These are phyloP conservation scores for Montipora sp. DNA, from an alignment of 64 coral and sea anemone genomes.

Conservation along the genomic window DNA sequence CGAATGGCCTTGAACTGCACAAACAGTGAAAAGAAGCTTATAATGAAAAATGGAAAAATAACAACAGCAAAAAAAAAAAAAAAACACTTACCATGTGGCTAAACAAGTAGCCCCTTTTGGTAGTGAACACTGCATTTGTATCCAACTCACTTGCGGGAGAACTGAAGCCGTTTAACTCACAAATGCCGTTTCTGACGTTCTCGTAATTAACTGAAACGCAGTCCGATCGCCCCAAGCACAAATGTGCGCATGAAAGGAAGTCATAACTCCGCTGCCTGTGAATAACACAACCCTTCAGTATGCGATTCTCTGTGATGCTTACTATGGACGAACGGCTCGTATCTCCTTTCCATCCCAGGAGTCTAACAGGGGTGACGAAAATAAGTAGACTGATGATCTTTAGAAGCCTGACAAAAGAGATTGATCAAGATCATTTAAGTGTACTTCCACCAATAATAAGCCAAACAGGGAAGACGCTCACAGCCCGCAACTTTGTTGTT, in stretches of 20 bases:
- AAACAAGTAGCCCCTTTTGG: not conserved
- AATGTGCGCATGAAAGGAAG: slow-evolving; percentile 56
- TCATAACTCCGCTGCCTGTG: slow-evolving; percentile 32
- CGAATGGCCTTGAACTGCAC: too few species aligned
- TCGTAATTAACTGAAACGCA: slow-evolving; percentile 62
- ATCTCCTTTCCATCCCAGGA: not conserved
- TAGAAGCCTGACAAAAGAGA: not conserved
- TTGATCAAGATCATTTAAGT: not conserved
- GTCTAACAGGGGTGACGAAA: not conserved
- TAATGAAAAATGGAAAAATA: too few species aligned
- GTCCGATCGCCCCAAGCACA: slow-evolving; percentile 12
- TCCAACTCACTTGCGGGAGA: not conserved
- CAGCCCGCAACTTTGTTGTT: too few species aligned
- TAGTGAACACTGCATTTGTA: too few species aligned
- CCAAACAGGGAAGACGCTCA: not conserved
- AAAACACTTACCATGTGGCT: not conserved
- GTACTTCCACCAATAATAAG: not conserved
- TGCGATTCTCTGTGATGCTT: not conserved
- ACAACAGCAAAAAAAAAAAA: too few species aligned
- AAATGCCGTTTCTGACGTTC: slow-evolving; percentile 35
- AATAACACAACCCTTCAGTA: slow-evolving; percentile 5
- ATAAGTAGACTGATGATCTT: not conserved
- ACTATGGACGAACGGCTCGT: slow-evolving; percentile 6
- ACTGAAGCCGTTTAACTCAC: slow-evolving; percentile 1
- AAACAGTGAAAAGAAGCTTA: too few species aligned